Evolutionary conservation across 1,140 invertebrate species (phyloP).

Genomic region (Caenorhabditis briggsae): DNA sequence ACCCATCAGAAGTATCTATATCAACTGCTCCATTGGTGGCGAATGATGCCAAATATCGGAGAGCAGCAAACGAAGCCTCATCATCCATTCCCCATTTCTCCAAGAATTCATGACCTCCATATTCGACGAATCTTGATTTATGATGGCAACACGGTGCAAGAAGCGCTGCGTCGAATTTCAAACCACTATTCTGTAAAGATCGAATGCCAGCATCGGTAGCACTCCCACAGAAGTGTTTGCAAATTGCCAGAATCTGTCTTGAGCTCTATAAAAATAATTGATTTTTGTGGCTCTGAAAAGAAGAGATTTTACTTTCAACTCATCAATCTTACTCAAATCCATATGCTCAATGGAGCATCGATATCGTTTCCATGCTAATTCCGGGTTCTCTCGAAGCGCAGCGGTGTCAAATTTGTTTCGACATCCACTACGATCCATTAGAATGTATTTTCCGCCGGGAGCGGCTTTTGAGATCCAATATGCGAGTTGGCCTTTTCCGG

Average conservation of each 20-base stretch:
- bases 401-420: constrained; percentile 71
- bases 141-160: constrained; percentile 72
- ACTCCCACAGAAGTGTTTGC: constrained; percentile 72
- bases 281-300: too few relatives aligned
- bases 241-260: constrained; percentile 60
- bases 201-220: constrained; percentile 70
- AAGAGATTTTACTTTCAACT: constrained; percentile 61
- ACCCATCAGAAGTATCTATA: constrained; percentile 2
- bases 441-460: constrained; percentile 55
- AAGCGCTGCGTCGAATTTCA: constrained; percentile 67
- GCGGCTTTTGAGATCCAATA: constrained; percentile 70
- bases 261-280: too few relatives aligned
- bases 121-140: constrained; percentile 60
- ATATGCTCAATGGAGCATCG: constrained; percentile 72
- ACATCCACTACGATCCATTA: constrained; percentile 69
- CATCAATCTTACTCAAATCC: constrained; percentile 67
- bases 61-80: constrained; percentile 30
- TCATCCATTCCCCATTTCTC: constrained; percentile 40
- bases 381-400: constrained; percentile 62
- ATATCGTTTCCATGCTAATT: constrained; percentile 61
- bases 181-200: constrained; percentile 69
- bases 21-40: constrained; percentile 32
- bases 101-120: constrained; percentile 31
- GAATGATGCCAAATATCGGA: constrained; percentile 4
- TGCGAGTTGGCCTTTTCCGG: constrained; percentile 69